Percentiles rank a stretch among this genome's conserved stretches.
phyloP scores from a whole-genome alignment of 2,888 invertebrate genomes.

The Cantharis rustica region DNA sequence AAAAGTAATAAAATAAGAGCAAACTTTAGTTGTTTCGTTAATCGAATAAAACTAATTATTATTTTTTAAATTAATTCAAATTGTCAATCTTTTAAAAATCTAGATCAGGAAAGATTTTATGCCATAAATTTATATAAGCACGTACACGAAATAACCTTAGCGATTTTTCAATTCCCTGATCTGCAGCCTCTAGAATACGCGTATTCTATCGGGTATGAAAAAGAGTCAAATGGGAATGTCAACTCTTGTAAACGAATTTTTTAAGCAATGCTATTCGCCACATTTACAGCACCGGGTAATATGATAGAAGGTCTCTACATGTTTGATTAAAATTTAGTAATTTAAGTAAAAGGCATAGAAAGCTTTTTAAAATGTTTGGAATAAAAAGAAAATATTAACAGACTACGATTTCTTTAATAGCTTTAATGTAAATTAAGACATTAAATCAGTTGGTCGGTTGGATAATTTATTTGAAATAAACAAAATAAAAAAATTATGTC shows the following conservation, averaged over 20 bases:
- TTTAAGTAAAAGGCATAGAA: not conserved
- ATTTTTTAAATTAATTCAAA: not conserved
- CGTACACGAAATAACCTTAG: slow-evolving; percentile 28
- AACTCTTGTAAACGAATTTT: slow-evolving; percentile 30
- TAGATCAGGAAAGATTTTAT: not conserved
- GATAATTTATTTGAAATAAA: not conserved
- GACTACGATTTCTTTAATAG: not conserved
- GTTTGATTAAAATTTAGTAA: not conserved
- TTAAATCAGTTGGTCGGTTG: not conserved
- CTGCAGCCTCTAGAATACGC: slow-evolving; percentile 24
- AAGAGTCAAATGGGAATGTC: slow-evolving; percentile 36
- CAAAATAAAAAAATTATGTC: not conserved
- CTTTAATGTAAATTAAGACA: not conserved
- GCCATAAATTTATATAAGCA: slow-evolving; percentile 26
- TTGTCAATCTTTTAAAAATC: not conserved
- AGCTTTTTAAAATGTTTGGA: not conserved
- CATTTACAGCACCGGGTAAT: slow-evolving; percentile 7
- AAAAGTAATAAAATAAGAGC: not conserved
- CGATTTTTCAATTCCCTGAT: slow-evolving; percentile 34
- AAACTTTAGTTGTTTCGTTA: not conserved
- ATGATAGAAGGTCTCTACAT: slow-evolving; percentile 2
- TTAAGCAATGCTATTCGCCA: slow-evolving; percentile 13
- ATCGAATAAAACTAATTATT: not conserved
- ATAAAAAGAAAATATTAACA: not conserved
- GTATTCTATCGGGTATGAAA: slow-evolving; percentile 33